phyloP scores from a whole-genome alignment of 2,888 invertebrate genomes.

The Leptogaster cylindrica region DNA sequence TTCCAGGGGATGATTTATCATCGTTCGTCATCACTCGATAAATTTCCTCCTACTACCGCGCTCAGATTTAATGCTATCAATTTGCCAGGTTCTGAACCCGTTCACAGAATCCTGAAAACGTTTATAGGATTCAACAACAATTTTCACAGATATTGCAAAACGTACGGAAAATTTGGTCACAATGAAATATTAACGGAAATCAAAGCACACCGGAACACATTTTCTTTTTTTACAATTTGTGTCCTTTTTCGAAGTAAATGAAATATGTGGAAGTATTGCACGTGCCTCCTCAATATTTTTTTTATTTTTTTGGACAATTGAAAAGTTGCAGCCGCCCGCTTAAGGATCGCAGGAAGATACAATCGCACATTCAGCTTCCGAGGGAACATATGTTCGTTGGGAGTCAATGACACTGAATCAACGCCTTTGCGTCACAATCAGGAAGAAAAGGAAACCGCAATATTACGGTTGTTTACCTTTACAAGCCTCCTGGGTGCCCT shows the following conservation, averaged over 20 bases:
- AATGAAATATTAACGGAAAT: neutral
- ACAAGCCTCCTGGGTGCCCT: conserved; percentile 20
- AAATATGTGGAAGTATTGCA: conserved; percentile 1
- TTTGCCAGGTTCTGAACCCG: neutral
- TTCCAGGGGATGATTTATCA: conserved; percentile 33
- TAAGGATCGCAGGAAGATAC: conserved; percentile 6
- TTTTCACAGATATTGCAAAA: conserved; percentile 28
- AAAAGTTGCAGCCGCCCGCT: conserved; percentile 34
- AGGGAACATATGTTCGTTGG: conserved; percentile 29
- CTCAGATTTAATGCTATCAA: conserved; percentile 16
- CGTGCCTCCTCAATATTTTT: conserved; percentile 2
- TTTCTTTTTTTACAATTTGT: conserved; percentile 9
- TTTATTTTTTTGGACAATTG: conserved; percentile 12
- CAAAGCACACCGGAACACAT: neutral
- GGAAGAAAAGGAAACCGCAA: conserved; percentile 33
- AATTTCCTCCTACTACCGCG: conserved; percentile 38
- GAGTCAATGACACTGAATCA: conserved; percentile 18
- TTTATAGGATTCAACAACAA: conserved; percentile 27
- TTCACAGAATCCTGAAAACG: conserved; percentile 9
- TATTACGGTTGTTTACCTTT: conserved; percentile 35
- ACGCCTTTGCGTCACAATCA: conserved; percentile 8
- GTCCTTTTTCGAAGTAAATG: neutral
- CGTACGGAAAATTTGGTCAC: neutral
- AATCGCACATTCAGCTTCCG: neutral
- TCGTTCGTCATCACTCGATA: conserved; percentile 34